A percentile compares a stretch with the other conserved stretches of the same genome.
These are phyloP conservation scores for Cantharis flavilabris DNA, from an alignment of 2,888 invertebrate genomes.

Conservation along the genomic window DNA sequence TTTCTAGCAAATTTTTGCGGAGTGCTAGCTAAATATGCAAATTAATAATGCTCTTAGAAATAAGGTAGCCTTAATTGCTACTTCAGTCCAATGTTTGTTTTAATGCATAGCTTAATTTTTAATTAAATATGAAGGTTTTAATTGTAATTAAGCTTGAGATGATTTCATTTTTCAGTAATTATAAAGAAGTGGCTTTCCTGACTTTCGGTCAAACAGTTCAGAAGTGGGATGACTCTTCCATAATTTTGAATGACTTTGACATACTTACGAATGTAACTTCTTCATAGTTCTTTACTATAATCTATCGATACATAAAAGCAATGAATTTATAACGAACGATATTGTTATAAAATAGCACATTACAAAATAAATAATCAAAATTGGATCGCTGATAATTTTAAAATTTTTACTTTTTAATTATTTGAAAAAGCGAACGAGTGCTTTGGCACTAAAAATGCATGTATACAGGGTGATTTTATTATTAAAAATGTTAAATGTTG, in stretches of 20 bases:
- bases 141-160: background rate
- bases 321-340: background rate
- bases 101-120: background rate
- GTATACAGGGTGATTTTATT: background rate
- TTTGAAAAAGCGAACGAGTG: background rate
- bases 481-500: background rate
- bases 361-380: background rate
- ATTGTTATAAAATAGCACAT: background rate
- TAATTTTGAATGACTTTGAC: background rate
- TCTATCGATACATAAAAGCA: background rate
- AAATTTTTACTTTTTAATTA: background rate
- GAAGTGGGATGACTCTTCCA: background rate
- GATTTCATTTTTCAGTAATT: background rate
- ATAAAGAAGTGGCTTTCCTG: background rate
- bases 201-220: background rate
- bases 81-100: background rate
- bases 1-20: conserved; percentile 70
- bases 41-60: background rate
- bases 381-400: background rate
- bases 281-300: background rate
- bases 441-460: background rate
- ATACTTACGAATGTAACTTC: background rate
- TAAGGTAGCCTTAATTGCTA: background rate
- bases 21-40: conserved; percentile 38
- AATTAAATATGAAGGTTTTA: background rate